Percentiles rank a stretch among this genome's conserved stretches.
Evolutionary conservation across 2,113 vertebrate genomes (phyloP).

Genomic region (Hylia prasina): DNA sequence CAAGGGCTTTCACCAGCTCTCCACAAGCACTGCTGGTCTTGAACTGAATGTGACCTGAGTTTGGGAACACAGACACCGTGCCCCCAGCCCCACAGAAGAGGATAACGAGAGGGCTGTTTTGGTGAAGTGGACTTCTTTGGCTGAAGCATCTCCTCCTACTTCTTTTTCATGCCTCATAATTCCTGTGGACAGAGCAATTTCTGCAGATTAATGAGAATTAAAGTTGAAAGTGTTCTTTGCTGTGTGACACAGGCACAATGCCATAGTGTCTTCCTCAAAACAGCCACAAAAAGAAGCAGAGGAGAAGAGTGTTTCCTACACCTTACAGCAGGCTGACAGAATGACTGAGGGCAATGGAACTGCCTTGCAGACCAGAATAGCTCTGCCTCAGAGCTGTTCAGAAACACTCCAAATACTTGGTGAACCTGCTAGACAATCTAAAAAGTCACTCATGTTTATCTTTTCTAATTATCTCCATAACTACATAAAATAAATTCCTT

Average conservation of each 20-base stretch:
- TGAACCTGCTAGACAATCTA: neutral
- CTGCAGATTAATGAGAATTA: neutral
- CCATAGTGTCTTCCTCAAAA: neutral
- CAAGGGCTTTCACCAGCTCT: neutral
- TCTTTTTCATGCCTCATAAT: neutral
- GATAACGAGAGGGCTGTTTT: fast-evolving
- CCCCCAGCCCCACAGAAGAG: neutral
- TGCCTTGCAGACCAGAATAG: neutral
- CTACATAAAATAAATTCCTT: neutral
- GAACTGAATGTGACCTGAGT: neutral
- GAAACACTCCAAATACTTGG: neutral
- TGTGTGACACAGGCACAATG: neutral
- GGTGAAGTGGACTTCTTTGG: neutral
- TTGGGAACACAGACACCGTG: neutral
- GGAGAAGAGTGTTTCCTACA: neutral
- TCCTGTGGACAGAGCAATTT: neutral
- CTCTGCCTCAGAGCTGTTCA: neutral
- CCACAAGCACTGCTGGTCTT: neutral
- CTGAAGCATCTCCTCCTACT: neutral
- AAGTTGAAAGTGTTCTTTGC: neutral
- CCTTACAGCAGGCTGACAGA: neutral
- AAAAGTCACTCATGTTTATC: neutral
- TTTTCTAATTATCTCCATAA: neutral
- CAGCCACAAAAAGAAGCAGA: neutral
- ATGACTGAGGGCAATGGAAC: neutral